Conservation (phyloP, 2,888 invertebrate species). For the Cheilosia urbana region DNA sequence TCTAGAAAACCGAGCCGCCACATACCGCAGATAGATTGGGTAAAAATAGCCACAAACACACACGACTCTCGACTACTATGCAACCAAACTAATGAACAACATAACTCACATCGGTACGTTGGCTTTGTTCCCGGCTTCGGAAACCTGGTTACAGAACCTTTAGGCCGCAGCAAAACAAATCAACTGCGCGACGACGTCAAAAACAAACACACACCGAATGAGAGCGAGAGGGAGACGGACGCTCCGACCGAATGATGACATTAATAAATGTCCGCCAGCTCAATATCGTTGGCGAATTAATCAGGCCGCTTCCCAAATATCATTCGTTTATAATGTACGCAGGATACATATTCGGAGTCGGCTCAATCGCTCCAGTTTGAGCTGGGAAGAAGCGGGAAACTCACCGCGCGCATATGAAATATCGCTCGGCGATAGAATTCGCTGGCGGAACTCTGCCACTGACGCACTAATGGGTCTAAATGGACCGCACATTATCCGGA, state of each 20-base stretch:
- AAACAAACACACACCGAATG: slow-evolving; percentile 61
- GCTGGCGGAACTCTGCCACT: slow-evolving; percentile 47
- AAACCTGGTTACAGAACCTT: slow-evolving; percentile 40
- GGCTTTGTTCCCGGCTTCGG: slow-evolving; percentile 8
- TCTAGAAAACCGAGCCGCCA: slow-evolving; percentile 58
- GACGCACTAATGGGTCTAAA: slow-evolving; percentile 71
- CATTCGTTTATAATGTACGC: slow-evolving; percentile 59
- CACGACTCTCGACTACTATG: slow-evolving; percentile 1
- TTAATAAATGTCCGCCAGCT: slow-evolving; percentile 74
- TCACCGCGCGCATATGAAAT: slow-evolving; percentile 55
- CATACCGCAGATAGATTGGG: slow-evolving; percentile 60
- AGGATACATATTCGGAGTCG: neutral
- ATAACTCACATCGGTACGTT: slow-evolving; percentile 66
- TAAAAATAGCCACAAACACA: slow-evolving; percentile 43
- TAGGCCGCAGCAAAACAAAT: slow-evolving; percentile 56
- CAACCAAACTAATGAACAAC: slow-evolving; percentile 66
- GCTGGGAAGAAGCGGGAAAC: neutral
- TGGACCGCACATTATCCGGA: slow-evolving; percentile 65
- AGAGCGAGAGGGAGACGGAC: slow-evolving; percentile 18
- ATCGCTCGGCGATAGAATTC: slow-evolving; percentile 64
- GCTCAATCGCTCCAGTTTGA: slow-evolving; percentile 46
- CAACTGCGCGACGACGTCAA: slow-evolving; percentile 62
- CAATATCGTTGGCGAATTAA: slow-evolving; percentile 73
- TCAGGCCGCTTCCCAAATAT: slow-evolving; percentile 63
- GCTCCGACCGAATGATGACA: slow-evolving; percentile 62